Percentiles rank a stretch among this genome's conserved stretches.
Evolutionary conservation across 2,888 invertebrate species (phyloP).

Genomic region (Heliconius ismenius): DNA sequence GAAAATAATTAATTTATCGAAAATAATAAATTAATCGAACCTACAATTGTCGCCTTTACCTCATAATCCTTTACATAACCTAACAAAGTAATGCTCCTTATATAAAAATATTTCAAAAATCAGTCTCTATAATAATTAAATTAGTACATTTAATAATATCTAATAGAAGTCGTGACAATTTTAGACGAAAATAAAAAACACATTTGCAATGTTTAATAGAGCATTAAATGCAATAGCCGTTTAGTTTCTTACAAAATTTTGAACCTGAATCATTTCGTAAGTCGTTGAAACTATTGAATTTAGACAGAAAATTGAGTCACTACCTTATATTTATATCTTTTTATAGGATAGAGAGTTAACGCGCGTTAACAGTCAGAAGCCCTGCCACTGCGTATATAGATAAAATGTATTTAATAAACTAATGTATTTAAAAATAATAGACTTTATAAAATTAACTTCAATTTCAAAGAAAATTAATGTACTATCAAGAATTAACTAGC

Average conservation of each 20-base stretch:
- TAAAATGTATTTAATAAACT: too few relatives aligned
- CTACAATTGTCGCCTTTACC: background rate
- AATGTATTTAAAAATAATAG: background rate
- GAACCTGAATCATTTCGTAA: background rate
- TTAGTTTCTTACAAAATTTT: slow-evolving; percentile 17
- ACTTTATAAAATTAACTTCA: background rate
- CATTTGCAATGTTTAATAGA: slow-evolving; percentile 20
- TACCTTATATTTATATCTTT: background rate
- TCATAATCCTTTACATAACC: background rate
- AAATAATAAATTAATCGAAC: background rate
- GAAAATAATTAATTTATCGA: too few relatives aligned
- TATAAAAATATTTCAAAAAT: slow-evolving; percentile 9
- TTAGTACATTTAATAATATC: slow-evolving; percentile 10
- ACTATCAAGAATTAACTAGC: background rate
- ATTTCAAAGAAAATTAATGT: background rate
- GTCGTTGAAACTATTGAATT: background rate
- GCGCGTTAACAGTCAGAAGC: too few relatives aligned
- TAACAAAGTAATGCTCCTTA: background rate
- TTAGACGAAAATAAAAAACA: background rate
- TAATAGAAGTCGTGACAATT: slow-evolving; percentile 14
- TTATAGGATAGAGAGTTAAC: too few relatives aligned
- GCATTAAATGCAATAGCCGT: slow-evolving; percentile 13
- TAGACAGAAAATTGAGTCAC: background rate
- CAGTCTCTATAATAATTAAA: slow-evolving; percentile 1
- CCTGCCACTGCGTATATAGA: too few relatives aligned